Conservation (phyloP, 2,113 vertebrate genomes). For the Aspidoscelis tigris region DNA sequence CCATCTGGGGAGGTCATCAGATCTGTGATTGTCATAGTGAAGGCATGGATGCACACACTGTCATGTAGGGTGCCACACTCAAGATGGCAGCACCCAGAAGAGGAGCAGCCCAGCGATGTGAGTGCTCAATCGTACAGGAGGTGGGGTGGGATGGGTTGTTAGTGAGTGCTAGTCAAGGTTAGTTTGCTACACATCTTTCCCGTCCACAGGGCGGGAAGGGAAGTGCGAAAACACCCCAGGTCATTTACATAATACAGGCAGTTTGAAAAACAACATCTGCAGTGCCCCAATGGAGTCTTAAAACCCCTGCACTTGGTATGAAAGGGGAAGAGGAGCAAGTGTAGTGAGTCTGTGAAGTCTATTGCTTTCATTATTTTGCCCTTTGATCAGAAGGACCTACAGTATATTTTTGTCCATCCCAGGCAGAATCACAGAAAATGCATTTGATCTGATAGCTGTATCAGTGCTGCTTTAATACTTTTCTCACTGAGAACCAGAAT, state of each 20-base stretch:
- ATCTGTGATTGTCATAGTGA: too few relatives aligned
- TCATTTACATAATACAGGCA: conserved; percentile 61
- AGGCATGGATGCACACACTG: too few relatives aligned
- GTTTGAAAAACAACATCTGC: conserved; percentile 60
- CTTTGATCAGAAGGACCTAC: conserved; percentile 51
- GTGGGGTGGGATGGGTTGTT: too few relatives aligned
- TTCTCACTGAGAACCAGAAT: conserved; percentile 47
- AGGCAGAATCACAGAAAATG: conserved; percentile 47
- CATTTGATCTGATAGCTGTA: conserved; percentile 64
- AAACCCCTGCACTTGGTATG: conserved; percentile 36
- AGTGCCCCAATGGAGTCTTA: conserved; percentile 58
- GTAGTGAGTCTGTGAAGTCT: conserved; percentile 35
- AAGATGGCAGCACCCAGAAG: too few relatives aligned
- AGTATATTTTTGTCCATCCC: conserved; percentile 46
- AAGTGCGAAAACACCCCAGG: neutral
- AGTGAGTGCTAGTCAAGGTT: too few relatives aligned
- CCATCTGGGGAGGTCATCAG: too few relatives aligned
- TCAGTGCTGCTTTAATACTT: conserved; percentile 51
- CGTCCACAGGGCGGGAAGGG: too few relatives aligned
- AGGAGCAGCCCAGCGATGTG: too few relatives aligned
- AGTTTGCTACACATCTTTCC: too few relatives aligned
- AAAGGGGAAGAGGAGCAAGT: neutral
- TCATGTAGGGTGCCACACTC: too few relatives aligned
- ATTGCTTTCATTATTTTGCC: conserved; percentile 50
- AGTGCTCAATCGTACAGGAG: too few relatives aligned